These are phyloP conservation scores for Sinopyrophorus schimmeli DNA, from an alignment of 2,888 invertebrate genomes.

Conservation along the genomic window DNA sequence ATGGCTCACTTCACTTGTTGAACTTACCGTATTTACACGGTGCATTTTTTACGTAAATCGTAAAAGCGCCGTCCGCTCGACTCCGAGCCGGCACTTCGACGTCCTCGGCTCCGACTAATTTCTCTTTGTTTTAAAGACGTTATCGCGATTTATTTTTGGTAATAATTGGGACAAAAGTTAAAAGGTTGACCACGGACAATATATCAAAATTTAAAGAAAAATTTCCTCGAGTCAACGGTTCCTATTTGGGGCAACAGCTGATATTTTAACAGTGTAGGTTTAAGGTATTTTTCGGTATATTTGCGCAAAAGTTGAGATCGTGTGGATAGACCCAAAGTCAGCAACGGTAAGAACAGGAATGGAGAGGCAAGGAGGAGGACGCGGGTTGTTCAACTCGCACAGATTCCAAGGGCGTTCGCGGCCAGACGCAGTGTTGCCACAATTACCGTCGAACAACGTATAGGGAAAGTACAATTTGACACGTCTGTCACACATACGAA, in stretches of 20 bases:
- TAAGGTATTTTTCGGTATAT: slow-evolving; percentile 2
- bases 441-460: slow-evolving; percentile 22
- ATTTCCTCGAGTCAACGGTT: slow-evolving; percentile 14
- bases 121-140: not conserved
- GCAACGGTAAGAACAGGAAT: slow-evolving; percentile 23
- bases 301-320: slow-evolving; percentile 7
- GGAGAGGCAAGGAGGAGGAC: slow-evolving; percentile 22
- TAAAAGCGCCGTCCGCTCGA: not conserved
- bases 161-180: slow-evolving; percentile 13
- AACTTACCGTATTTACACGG: slow-evolving; percentile 27
- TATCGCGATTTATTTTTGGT: not conserved
- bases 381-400: slow-evolving; percentile 39
- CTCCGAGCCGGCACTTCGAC: not conserved
- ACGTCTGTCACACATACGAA: slow-evolving; percentile 23
- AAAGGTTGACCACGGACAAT: slow-evolving; percentile 13
- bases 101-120: too few species aligned
- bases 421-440: slow-evolving; percentile 39
- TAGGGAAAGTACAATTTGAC: slow-evolving; percentile 23
- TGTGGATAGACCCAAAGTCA: slow-evolving; percentile 21
- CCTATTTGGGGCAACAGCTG: slow-evolving; percentile 1
- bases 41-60: slow-evolving; percentile 13
- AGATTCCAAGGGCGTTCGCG: slow-evolving; percentile 40
- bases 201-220: slow-evolving; percentile 7
- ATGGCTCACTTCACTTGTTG: slow-evolving; percentile 34
- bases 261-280: slow-evolving; percentile 3